Percentiles rank a stretch among this genome's conserved stretches.
Conservation (phyloP, 2,797 vertebrate genomes). For the Anabacerthia variegaticeps region DNA sequence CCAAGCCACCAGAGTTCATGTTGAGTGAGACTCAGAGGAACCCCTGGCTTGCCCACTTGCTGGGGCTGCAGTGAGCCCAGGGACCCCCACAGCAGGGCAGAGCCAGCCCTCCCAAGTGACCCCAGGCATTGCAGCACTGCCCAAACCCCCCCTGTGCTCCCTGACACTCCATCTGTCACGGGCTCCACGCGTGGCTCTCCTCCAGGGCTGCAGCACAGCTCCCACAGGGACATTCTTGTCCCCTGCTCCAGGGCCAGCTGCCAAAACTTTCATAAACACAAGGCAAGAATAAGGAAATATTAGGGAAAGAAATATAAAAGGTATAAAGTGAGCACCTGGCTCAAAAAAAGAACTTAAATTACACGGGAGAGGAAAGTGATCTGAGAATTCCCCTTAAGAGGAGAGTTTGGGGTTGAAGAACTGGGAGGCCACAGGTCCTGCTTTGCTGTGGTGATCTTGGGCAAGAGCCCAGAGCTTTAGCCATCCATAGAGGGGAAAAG, state of each 20-base stretch:
- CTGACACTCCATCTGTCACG: accelerated
- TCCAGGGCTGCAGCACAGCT: neutral
- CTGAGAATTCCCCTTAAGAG: neutral
- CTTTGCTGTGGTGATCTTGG: accelerated
- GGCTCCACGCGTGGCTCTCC: neutral
- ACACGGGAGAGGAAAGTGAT: neutral
- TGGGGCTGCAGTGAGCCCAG: neutral
- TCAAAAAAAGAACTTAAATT: neutral
- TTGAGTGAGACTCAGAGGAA: neutral
- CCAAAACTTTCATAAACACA: neutral
- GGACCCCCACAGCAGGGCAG: neutral
- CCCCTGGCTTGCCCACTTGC: neutral
- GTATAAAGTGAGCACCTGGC: accelerated
- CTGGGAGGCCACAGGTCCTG: neutral
- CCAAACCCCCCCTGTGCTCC: neutral
- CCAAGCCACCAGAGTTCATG: accelerated
- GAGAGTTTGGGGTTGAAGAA: neutral
- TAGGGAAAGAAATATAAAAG: neutral
- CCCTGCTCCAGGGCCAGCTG: accelerated
- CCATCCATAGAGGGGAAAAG: neutral
- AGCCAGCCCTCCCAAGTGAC: neutral
- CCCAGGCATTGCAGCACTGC: too few relatives aligned
- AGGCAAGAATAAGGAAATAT: neutral
- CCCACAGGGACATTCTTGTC: neutral
- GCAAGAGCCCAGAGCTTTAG: neutral